Evolutionary conservation across 2,113 vertebrate species (phyloP), one percentile per base, ranked within the genome.

Genomic region (Rhombomys opimus): DNA sequence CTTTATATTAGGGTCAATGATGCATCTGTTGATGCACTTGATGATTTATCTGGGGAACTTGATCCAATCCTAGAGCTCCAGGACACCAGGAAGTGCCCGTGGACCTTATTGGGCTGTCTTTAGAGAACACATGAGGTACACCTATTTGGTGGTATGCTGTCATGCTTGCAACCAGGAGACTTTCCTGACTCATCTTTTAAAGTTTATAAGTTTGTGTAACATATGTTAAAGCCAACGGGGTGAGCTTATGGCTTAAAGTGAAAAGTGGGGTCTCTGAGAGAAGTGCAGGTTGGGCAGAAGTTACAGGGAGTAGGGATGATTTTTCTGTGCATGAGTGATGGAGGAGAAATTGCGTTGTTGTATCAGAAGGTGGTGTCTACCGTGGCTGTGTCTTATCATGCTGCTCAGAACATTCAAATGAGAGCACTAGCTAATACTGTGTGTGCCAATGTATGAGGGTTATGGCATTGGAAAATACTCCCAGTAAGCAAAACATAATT

Each of bases 371-470:
- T 3, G 13, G 46, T 27, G 22, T 76, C 22, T 85, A 32, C 35
- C 0, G 32, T 68, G 70, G 32, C 32, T 61, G 75, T 41, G 27
- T 27, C 3, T 9, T 72, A 46, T 67, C 13, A 61, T 7, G 41
- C 30, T 41, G 1, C 20, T 82, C 89, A 92, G 86, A 77, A 18
- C 63, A 85, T 89, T 96, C 82, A 91, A 61, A 93, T 38, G n/a
- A 41, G 57, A 88, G 0, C 4, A n/a, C 23, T 86, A 85, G 32
- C 17, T 73, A 73, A 38, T 27, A 57, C 25, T 54, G 9, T 11
- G 7, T 78, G 14, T 76, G n/a, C 50, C 30, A 0, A 57, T 14
- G 7, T 61, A 14, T 93, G 89, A 91, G 25, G 59, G n/a, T 76
- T 75, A 54, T 18, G 41, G 50, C 38, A 57, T 35, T 88, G 68